Evolutionary conservation across 1,140 invertebrate species (phyloP), one percentile per base, ranked within the genome.

Genomic region (Leptopilina clavipes): DNA sequence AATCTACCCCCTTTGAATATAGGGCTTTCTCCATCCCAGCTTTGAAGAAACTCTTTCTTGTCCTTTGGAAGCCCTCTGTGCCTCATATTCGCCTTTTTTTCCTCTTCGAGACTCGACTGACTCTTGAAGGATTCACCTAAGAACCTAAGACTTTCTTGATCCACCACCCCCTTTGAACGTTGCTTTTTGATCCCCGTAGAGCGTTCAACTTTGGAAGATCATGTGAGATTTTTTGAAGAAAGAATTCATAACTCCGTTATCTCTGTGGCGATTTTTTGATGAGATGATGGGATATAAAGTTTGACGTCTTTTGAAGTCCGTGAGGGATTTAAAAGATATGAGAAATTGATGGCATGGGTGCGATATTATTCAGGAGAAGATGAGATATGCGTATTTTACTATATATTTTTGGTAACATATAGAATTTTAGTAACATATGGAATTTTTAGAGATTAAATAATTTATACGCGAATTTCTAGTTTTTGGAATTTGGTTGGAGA

Each of bases 201-300:
- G 86, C 82, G 83, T 83, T 87, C 86, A 88, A 89, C 87, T 88
- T 88, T 83, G 82, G 79, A 81, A 80, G 81, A 88, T 88, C 82
- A 83, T 81, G 78, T 78, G 77, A 87, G 85, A 86, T 88, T 88
- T 31, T 88, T 86, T 82, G 79, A 81, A 89, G 25, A 5, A 89
- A 89, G 87, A 89, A 88, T 89, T 89, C 87, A 88, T 89, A 89
- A 89, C 83, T 88, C 81, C 81, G 80, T 76, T 80, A 52, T 65
- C 6, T 65, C 10, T 65, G 59, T 31, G 59, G 25, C 22, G 25
- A 65, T 65, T 65, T 65, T 65, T 31, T 65, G 59, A 65, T 65
- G 59, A 31, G 59, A 65, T n/a, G n/a, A n/a, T 65, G 59, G 14
- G 59, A 25, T 31, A 17, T 52, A 40, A 14, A 65, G 59, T 65